Conservation (phyloP, 2,888 invertebrate genomes). For the Melitaea athalia region DNA sequence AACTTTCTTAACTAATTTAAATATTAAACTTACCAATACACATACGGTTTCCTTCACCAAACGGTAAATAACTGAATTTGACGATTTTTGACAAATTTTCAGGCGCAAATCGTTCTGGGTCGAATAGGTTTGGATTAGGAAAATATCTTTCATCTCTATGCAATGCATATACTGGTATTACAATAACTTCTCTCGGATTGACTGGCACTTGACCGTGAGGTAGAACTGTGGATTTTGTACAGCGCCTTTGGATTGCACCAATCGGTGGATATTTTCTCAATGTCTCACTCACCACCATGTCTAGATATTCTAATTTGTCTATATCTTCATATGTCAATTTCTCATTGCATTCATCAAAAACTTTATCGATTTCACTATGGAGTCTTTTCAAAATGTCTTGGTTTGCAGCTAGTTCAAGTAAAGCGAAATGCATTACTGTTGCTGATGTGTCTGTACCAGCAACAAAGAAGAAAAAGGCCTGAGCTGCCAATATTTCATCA, state of each 20-base stretch:
- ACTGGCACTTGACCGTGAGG: constrained; percentile 51
- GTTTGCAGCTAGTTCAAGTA: constrained; percentile 59
- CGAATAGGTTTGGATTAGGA: constrained; percentile 45
- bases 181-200: constrained; percentile 45
- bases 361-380: constrained; percentile 53
- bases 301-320: constrained; percentile 58
- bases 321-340: constrained; percentile 56
- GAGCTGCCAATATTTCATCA: constrained; percentile 60
- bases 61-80: constrained; percentile 69
- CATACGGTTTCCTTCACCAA: constrained; percentile 76
- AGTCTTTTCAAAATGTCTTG: constrained; percentile 56
- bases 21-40: constrained; percentile 70
- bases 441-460: constrained; percentile 70
- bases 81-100: constrained; percentile 46
- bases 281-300: constrained; percentile 64
- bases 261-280: constrained; percentile 70
- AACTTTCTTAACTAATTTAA: not conserved
- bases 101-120: constrained; percentile 48
- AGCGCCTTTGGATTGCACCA: constrained; percentile 56
- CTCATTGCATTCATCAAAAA: constrained; percentile 49
- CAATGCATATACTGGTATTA: constrained; percentile 44
- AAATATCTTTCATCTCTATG: constrained; percentile 62
- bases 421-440: constrained; percentile 53
- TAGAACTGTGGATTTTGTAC: constrained; percentile 52
- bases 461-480: constrained; percentile 71